Evolutionary conservation across 2,797 vertebrate genomes (phyloP), one percentile per base, ranked within the genome.

Genomic region (Ctenosaura bakeri): DNA sequence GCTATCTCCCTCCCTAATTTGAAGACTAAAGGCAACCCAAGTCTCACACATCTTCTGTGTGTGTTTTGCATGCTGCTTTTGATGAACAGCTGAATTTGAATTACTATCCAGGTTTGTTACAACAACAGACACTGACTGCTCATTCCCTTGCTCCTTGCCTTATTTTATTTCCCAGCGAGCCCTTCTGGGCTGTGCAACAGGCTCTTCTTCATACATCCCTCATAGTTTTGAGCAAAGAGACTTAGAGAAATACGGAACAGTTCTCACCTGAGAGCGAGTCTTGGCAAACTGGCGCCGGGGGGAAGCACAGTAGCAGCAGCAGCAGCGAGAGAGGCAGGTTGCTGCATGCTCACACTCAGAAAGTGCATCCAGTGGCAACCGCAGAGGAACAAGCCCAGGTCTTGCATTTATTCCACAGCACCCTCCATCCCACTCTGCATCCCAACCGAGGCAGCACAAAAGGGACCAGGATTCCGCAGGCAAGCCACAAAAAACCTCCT

Each of bases 401-500:
- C 79, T 73, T 71, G 38, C 62, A 14, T 1, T 4, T 0, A 0
- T 9, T 92, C 29, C 29, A 64, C 54, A 76, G 24, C n/a, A 0
- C 62, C 64, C 89, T 80, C 88, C 91, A 85, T 81, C 88, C 14
- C 56, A 6, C 13, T 38, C 74, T 32, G 90, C 89, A 89, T 89
- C 86, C 87, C 89, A 86, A 84, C 86, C 52, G 8, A 88, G 88
- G 9, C 52, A 12, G 14, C 1, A 50, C 13, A 18, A 85, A 7
- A 71, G 20, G 32, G 56, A 38, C 18, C 1, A 86, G 78, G 89
- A 54, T 92, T 74, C 42, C 24, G 35, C 16, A 89, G 66, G 85
- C 90, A 66, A 76, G 81, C 69, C 26, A 13, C 1, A 26, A 0
- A 24, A 29, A 1, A 1, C 80, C 35, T 18, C 85, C 87, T n/a